Percentiles rank a stretch among this genome's conserved stretches.
Evolutionary conservation across 2,113 vertebrate genomes (phyloP).

Genomic region (Cavia porcellus): DNA sequence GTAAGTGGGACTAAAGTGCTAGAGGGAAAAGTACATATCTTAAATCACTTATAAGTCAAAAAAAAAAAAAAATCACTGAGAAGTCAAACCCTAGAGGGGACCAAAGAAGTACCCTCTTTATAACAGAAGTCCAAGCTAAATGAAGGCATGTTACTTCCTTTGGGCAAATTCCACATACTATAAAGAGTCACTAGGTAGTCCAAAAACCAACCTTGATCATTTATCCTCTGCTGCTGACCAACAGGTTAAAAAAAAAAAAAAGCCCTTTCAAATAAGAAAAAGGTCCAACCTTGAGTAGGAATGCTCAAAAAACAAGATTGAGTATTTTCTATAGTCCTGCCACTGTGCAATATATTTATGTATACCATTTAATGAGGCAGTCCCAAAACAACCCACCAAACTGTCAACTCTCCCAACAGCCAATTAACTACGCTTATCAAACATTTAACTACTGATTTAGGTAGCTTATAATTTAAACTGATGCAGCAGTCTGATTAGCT

Average conservation of each 20-base stretch:
- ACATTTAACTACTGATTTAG: conserved; percentile 25
- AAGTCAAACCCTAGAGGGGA: conserved; percentile 17
- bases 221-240: conserved; percentile 47
- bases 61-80: conserved; percentile 37
- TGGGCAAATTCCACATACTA: neutral
- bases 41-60: conserved; percentile 37
- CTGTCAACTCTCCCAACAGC: conserved; percentile 7
- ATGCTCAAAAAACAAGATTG: neutral
- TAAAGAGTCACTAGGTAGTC: neutral
- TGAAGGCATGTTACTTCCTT: neutral
- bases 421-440: conserved; percentile 44
- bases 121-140: conserved; percentile 53
- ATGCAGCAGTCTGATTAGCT: conserved; percentile 1
- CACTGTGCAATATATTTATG: neutral
- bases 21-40: conserved; percentile 23
- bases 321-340: neutral
- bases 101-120: conserved; percentile 24
- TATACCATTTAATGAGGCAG: neutral
- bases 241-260: conserved; percentile 28
- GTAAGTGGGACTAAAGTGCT: conserved; percentile 45
- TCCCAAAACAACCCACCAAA: conserved; percentile 45
- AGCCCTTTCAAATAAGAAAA: neutral
- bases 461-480: neutral
- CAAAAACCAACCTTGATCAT: conserved; percentile 31
- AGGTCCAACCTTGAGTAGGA: neutral